phyloP scores from a whole-genome alignment of 2,797 vertebrate genomes.

The Enteromius paludinosus region DNA sequence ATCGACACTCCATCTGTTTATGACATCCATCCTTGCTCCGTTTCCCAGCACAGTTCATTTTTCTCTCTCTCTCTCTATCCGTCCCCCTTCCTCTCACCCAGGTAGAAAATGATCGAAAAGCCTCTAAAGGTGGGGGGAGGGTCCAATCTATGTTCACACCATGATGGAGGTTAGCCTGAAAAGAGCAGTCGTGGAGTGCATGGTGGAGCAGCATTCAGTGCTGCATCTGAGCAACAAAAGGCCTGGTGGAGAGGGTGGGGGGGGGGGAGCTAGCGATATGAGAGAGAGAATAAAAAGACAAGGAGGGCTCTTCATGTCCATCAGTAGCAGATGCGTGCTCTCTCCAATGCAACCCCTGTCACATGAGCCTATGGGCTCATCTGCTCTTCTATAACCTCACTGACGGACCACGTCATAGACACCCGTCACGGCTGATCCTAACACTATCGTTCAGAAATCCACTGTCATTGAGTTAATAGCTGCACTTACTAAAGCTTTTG shows the following conservation, averaged over 20 bases:
- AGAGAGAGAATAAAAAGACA: slow-evolving; percentile 71
- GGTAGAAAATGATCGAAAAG: slow-evolving; percentile 49
- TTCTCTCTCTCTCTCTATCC: slow-evolving; percentile 16
- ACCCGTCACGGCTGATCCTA: background rate
- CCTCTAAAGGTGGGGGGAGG: slow-evolving; percentile 2
- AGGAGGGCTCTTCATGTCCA: slow-evolving; percentile 75
- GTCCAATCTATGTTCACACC: slow-evolving; percentile 1
- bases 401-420: slow-evolving; percentile 19
- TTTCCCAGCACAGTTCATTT: slow-evolving; percentile 19
- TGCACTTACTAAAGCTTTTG: background rate
- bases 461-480: background rate
- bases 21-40: slow-evolving; percentile 59
- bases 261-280: slow-evolving; percentile 52
- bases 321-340: slow-evolving; percentile 69
- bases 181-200: slow-evolving; percentile 54
- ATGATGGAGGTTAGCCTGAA: slow-evolving; percentile 45
- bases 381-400: slow-evolving; percentile 31
- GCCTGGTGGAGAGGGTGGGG: slow-evolving; percentile 33
- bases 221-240: slow-evolving; percentile 61
- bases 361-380: slow-evolving; percentile 49
- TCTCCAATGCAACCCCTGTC: slow-evolving; percentile 51
- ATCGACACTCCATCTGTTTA: slow-evolving; percentile 72
- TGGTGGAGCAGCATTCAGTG: slow-evolving; percentile 62
- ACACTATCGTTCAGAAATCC: background rate
- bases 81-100: slow-evolving; percentile 38